Evolutionary conservation across 2,113 vertebrate species (phyloP), one percentile per base, ranked within the genome.

Genomic region (Cryptotis parvus): DNA sequence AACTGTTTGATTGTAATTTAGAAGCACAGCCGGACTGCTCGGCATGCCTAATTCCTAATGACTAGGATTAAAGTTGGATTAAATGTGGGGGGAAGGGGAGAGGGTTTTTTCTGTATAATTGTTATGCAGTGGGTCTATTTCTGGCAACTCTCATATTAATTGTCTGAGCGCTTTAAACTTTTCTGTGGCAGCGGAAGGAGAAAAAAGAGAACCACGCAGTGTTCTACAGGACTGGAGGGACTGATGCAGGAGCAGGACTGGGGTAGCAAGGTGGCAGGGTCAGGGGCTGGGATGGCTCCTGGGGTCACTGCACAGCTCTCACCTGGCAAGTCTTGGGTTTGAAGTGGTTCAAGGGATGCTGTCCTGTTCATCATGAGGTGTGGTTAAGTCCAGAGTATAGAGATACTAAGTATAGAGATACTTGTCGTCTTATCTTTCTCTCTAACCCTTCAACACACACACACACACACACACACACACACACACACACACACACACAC

Each of bases 1-100:
- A 99, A 99, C 98, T 99, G 99, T 99, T 99, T 99, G 99, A 99
- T 99, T 99, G 99, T 99, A 99, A 99, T 99, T 99, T 99, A 99
- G 99, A 99, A 99, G 99, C 99, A 99, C 98, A 98, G 98, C 99
- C 98, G 99, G 99, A 99, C 99, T 99, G 99, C 99, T 98, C 98
- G 97, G 99, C 99, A 99, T 99, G 99, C 99, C 99, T 99, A 99
- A 99, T 99, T 99, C 99, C 98, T 99, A 99, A 99, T 99, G 99
- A 99, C 99, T 99, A 98, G 99, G 99, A 99, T 99, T 99, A 99
- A 99, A 99, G 99, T 99, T 99, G 99, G 99, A 99, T 99, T 99
- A 99, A 99, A 99, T 99, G 99, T 99, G 99, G 99, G 99, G 98
- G 98, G 99, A 98, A 98, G 98, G 98, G 98, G 98, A 98, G 97